Evolutionary conservation across 2,113 vertebrate genomes (phyloP), one percentile per base, ranked within the genome.

Genomic region (Elephas maximus): DNA sequence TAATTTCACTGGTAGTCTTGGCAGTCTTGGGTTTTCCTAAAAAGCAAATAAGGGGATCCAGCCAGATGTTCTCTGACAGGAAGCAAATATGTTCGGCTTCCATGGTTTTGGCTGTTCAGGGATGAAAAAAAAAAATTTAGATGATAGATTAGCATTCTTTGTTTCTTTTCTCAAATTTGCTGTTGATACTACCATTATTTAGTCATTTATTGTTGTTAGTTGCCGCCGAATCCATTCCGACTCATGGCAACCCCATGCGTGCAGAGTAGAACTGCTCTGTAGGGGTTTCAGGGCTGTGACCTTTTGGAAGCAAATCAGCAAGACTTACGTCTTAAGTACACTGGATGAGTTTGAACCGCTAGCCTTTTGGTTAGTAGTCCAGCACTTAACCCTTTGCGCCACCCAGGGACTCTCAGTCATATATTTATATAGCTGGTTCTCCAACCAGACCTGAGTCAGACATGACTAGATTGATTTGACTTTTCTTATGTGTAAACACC

Each of bases 1-100:
- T 97, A 79, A 94, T 97, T 96, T 94, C 74, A 45, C 69, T 92
- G 80, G 85, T 69, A 88, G 71, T 79, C 48, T 76, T 94, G 84
- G 81, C 76, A 87, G 63, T 71, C 65, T 90, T 92, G 93, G 30
- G 20, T 80, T 87, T 97, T 92, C 91, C 79, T 91, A 77, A 85
- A 91, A 91, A 92, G 74, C 88, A 30, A 45, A 73, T 48, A 79
- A 73, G 63, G 76, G 62, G 85, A 92, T 83, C 65, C 41, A 92
- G 88, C 76, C 63, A 62, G 67, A 84, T 96, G 57, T 92, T 83
- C 30, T 96, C 45, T 79, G 78, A 76, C 28, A 93, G 37, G 71
- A 96, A 48, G 2, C 24, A 51, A 83, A 51, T 79, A 14, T 90
- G 53, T 91, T 80, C 63, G n/a, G 15, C 65, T 95, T 87, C 26